Base-by-base conservation (phyloP, 2,888 invertebrate genomes). In the Strigamia crassipes region DNA sequence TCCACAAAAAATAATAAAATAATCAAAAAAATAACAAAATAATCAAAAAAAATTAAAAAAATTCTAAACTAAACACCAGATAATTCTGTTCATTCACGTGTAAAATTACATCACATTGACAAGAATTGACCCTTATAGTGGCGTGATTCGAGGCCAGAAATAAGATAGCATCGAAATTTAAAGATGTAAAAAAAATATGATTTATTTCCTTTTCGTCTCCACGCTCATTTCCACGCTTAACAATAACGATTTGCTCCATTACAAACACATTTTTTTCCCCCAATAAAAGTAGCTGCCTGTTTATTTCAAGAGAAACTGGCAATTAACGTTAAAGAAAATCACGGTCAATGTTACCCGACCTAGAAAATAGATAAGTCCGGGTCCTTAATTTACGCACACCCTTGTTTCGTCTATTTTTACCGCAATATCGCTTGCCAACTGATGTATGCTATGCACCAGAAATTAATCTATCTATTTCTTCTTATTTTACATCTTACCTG, bases 401-500 rank as follows among this genome's bases (percentile, higher is more conserved):
- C 46, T 46, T 1, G 6, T n/a, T n/a, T 56, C 56, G 5, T 15
- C 56, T 56, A 56, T 56, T 56, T 56, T 18, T 56, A 56, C 1
- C 9, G 18, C 15, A 2, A 56, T 18, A 18, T 56, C n/a, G 56
- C n/a, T 18, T 56, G 56, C 56, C 18, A 56, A 56, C 56, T 56
- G 56, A 18, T 18, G 8, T n/a, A 21, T 18, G 21, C n/a, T 9
- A 56, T n/a, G 1, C 9, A 56, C 21, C 15, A 1, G 18, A 56
- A 13, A 3, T 46, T 56, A 4, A 18, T 18, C 1, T 5, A 56
- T 0, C 21, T 56, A 3, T 8, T 56, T 1, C 0, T 56, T n/a
- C n/a, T 18, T 56, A 18, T 18, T n/a, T n/a, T 18, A 8, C 18
- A 18, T 56, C 56, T 92, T 90, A 94, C 94, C 90, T 94, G 91